Base-by-base conservation (phyloP, 1,140 invertebrate species). In the Mizuhopecten yessoensis region DNA sequence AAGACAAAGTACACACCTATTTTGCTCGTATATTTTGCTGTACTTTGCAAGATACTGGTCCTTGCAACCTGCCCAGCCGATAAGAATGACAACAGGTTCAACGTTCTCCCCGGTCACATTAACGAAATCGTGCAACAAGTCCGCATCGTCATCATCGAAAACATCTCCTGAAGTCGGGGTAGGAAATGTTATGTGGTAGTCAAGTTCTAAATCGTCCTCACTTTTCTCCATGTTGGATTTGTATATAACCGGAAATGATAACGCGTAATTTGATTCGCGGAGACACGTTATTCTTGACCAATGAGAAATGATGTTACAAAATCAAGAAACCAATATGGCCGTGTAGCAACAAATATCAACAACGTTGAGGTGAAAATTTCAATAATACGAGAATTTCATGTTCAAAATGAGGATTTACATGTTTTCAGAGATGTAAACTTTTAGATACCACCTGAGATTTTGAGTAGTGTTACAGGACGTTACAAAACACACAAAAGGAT, bases 41-140 rank as follows among this genome's bases (percentile, higher is more conserved):
- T 98, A 98, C 94, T 98, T 98, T 91, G 97, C 97, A 36, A 98
- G 95, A 96, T 98, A 97, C 94, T 97, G 97, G 95, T 98, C 98
- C 94, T 98, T 97, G 95, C 98, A 98, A 39, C 98, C 98, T 42
- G 98, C 97, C 98, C 98, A 98, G 45, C 98, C 98, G 88, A 98
- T 96, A 0, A 98, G 94, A 93, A 98, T 96, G n/a, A 98, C 97
- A 0, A 98, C 97, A 15, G 98, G 97, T 87, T 94, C 92, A 75
- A 75, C 57, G 91, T 93, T 94, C 23, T 92, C 90, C n/a, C 88
- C 88, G 34, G 90, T 89, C 39, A 89, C 36, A 86, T 75, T 86
- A 34, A 49, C 75, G 87, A 91, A 91, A 20, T 89, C 34, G 0
- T 90, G 86, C 34, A n/a, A 45, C 33, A 88, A 42, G 88, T 93